Evolutionary conservation across 1,140 invertebrate species (phyloP).

Genomic region (Halictus rubicundus): DNA sequence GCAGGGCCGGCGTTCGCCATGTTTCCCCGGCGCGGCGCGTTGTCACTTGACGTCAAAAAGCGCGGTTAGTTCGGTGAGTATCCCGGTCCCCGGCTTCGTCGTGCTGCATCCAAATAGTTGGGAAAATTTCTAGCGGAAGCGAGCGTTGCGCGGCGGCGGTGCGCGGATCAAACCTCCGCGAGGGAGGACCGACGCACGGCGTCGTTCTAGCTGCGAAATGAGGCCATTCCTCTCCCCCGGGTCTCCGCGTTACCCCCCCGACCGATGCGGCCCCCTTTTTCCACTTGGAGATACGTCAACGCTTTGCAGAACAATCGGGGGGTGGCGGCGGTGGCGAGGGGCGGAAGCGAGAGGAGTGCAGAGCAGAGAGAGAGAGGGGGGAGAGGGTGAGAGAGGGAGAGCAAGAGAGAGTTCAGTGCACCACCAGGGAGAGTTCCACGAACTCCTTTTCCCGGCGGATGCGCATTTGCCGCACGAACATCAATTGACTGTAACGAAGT

Average conservation of each 20-base stretch:
- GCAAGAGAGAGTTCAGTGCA: constrained; percentile 60
- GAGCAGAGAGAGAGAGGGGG: background rate
- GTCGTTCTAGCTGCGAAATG: constrained; percentile 63
- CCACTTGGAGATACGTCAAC: constrained; percentile 65
- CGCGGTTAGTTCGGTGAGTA: background rate
- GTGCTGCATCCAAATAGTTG: background rate
- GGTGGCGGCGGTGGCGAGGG: background rate
- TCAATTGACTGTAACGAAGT: constrained; percentile 59
- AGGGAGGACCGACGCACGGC: constrained; percentile 56
- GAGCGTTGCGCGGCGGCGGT: constrained; percentile 20
- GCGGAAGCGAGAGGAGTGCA: no score
- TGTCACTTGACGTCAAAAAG: background rate
- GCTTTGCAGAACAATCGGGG: constrained; percentile 59
- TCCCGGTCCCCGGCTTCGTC: background rate
- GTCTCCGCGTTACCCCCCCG: constrained; percentile 20
- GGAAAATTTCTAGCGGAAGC: constrained; percentile 18
- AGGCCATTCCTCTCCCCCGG: constrained; percentile 66
- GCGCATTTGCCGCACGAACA: constrained; percentile 53
- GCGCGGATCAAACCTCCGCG: constrained; percentile 49
- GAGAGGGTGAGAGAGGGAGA: background rate
- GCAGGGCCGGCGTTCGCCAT: no score
- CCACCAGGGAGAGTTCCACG: constrained; percentile 52
- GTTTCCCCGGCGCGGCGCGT: no score
- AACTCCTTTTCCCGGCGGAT: constrained; percentile 46
- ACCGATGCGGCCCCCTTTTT: constrained; percentile 65